Evolutionary conservation across 2,113 vertebrate species (phyloP), one percentile per base, ranked within the genome.

Genomic region (Rhinolophus sinicus): DNA sequence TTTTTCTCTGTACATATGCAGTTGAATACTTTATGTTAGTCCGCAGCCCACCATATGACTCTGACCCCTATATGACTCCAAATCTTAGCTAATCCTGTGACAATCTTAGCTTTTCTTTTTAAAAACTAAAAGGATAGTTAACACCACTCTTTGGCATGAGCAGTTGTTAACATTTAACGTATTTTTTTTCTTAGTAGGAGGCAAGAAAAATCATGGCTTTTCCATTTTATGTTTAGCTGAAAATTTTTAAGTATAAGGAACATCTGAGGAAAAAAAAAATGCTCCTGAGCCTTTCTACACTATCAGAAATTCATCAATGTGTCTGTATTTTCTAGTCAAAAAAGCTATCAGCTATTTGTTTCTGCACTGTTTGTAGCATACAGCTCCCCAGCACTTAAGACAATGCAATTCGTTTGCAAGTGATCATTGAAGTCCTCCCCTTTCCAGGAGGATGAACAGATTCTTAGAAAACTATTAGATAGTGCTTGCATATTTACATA

Each of bases 151-250:
- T 78, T 93, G 82, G 94, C 70, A 81, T 28, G 50, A 70, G 3
- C 21, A 76, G 52, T 90, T 89, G n/a, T 84, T 90, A 94, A 58
- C 47, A 90, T 94, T 95, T 96, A 94, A 90, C 70, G 94, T 40
- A 56, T 83, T 76, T 91, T 90, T 94, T 76, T 70, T n/a, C 26
- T 77, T 18, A 90, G 80, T 67, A 50, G n/a, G 30, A 93, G 22
- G 47, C 52, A 82, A 95, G 58, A 95, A 90, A 33, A 76, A 94
- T 95, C 70, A 87, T 84, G 84, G 35, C 56, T 95, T 92, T 30
- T 87, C 87, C 75, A 95, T 88, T 96, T 92, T 56, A 78, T 80
- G 47, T 95, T 92, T 84, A 84, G 19, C 47, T 84, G 50, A 58
- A 95, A 93, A 78, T 87, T 64, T 44, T 26, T 47, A 89, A 87